Base-by-base conservation (phyloP, 2,888 invertebrate genomes). In the Arrhopalites spinosus region DNA sequence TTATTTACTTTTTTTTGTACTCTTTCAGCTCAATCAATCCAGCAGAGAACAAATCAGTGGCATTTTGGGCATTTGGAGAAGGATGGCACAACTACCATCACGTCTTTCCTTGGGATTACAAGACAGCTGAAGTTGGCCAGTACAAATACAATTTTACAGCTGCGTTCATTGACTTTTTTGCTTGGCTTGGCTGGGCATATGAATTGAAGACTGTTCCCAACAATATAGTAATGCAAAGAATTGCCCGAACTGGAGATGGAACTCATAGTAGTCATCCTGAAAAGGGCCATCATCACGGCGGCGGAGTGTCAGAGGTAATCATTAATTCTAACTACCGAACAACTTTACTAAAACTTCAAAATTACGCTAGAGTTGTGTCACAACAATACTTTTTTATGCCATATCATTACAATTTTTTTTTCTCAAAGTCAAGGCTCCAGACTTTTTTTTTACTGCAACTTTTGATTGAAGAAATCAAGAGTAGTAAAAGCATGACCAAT, bases 81-180 rank as follows among this genome's bases (percentile, higher is more conserved):
- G 87, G 88, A n/a, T 88, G 86, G 84, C 88, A 88, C 83, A 88
- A 88, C 82, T 88, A 87, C 83, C 88, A 88, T 80, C 87, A 88
- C 79, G 85, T 85, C 8, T 88, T 87, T 82, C 87, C 87, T 11
- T 85, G 85, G 59, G 88, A 88, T 83, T 88, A 88, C 84, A 84
- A 86, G 66, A 86, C 87, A 13, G 86, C 86, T 50, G 88, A 88
- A 81, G 85, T 85, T 75, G 87, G 87, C 20, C 77, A 78, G 2
- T 79, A 80, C 68, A 85, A 84, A 20, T 81, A 85, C 69, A 88
- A 88, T 79, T 80, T 86, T 17, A 87, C 87, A n/a, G 86, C 87
- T 1, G 76, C 85, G 17, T 86, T 87, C 80, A 87, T 88, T 77
- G 87, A 88, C 81, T 82, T 85, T 68, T 85, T 86, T 83, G 86